Conservation (phyloP, 2,797 vertebrate genomes). For the Crenichthys baileyi region DNA sequence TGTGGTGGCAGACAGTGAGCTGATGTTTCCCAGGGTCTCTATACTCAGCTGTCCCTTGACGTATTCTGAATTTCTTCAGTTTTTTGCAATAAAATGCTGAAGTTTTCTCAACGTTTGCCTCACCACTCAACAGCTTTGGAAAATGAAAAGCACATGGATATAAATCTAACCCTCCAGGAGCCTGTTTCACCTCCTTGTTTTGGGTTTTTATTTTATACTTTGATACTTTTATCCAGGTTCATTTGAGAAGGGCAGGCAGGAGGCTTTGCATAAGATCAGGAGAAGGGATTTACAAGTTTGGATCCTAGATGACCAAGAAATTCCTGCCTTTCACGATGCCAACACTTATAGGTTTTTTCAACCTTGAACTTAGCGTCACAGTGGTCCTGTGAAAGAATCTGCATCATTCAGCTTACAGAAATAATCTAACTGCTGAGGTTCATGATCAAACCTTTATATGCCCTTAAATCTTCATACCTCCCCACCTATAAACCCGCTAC, state of each 20-base stretch:
- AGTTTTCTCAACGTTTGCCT: conserved; percentile 13
- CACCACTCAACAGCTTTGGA: conserved; percentile 23
- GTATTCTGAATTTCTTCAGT: background rate
- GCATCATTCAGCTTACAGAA: conserved; percentile 9
- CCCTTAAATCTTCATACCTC: conserved; percentile 36
- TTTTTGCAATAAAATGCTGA: background rate
- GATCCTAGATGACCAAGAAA: background rate
- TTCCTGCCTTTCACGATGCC: background rate
- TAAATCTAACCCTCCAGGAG: conserved; percentile 42
- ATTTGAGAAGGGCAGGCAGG: conserved; percentile 64
- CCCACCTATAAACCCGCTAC: conserved; percentile 22
- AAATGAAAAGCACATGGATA: conserved; percentile 19
- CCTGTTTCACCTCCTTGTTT: conserved; percentile 73
- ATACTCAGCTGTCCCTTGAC: conserved; percentile 26
- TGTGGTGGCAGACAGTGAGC: conserved; percentile 48
- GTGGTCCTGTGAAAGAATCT: background rate
- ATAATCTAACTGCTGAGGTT: conserved; percentile 13
- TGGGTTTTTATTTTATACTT: conserved; percentile 48
- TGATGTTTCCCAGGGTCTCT: conserved; percentile 49
- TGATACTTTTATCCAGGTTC: conserved; percentile 65
- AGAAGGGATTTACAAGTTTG: conserved; percentile 9
- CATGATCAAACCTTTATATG: conserved; percentile 25
- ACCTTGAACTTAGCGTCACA: background rate
- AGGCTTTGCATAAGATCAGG: conserved; percentile 53
- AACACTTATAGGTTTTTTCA: background rate